Percentiles rank a stretch among this genome's conserved stretches.
These are phyloP conservation scores for Mormyrus iriodes DNA, from an alignment of 2,113 vertebrate genomes.

Conservation along the genomic window DNA sequence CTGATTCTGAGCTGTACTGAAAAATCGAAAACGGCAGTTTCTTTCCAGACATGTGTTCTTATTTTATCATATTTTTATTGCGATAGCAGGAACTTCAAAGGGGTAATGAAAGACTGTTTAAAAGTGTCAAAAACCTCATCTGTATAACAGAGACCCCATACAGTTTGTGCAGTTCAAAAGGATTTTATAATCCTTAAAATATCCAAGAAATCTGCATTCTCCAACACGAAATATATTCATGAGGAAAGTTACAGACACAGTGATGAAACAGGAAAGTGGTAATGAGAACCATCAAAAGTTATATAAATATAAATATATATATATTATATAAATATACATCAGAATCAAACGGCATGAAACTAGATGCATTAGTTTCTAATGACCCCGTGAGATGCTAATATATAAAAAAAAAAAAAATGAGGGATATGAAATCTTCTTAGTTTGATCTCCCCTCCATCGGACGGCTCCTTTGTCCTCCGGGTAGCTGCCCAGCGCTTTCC, in stretches of 20 bases:
- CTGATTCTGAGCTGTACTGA: not conserved
- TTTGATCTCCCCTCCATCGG: conserved; percentile 30
- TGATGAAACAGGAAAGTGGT: conserved; percentile 50
- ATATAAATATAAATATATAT: conserved; percentile 12
- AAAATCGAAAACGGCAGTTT: not conserved
- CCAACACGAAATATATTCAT: conserved; percentile 42
- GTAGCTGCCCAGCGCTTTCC: conserved; percentile 46
- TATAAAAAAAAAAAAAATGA: conserved; percentile 52
- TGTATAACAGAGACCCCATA: conserved; percentile 38
- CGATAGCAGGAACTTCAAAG: not conserved
- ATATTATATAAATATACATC: conserved; percentile 20
- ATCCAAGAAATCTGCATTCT: conserved; percentile 38
- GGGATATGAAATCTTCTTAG: conserved; percentile 59
- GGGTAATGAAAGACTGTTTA: conserved; percentile 35
- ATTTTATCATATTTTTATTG: conserved; percentile 19
- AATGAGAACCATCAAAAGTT: conserved; percentile 57
- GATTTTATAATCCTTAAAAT: conserved; percentile 59
- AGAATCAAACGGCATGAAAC: conserved; percentile 44
- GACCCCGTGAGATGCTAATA: conserved; percentile 55
- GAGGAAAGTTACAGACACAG: conserved; percentile 52
- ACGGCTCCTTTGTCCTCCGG: conserved; percentile 48
- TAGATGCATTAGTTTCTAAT: conserved; percentile 51
- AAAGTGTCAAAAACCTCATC: conserved; percentile 38
- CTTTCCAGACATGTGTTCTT: conserved; percentile 25
- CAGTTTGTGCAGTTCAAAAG: conserved; percentile 54